Base-by-base conservation (phyloP, 2,113 vertebrate genomes). In the Strix aluco region DNA sequence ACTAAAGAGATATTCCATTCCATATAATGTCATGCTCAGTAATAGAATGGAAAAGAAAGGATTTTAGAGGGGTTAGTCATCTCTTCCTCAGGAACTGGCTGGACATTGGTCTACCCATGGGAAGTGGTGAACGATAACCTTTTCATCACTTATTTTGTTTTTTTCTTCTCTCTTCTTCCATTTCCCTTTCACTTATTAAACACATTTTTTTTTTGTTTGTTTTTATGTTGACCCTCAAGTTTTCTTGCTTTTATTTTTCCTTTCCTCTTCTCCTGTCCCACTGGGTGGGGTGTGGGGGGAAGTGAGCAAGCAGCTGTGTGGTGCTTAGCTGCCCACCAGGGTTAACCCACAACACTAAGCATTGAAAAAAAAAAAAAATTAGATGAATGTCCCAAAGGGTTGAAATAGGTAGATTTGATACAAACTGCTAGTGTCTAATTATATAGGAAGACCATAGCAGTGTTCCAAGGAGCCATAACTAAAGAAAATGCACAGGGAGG, bases 251-350 rank as follows among this genome's bases (percentile, higher is more conserved):
- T 49, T 36, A 3, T 15, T 86, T 72, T 65, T 83, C 6, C 42
- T 86, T 59, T 65, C 6, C 18, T 51, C 16, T 57, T 70, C 25
- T 84, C 14, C 63, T 66, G 34, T 61, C 6, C 30, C 70, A 22
- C 1, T 42, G 25, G 0, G 8, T 1, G 10, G 5, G 4, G 10
- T 10, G 9, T 1, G 10, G 6, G 11, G 23, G 8, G 9, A 9
- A 26, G 32, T 3, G 16, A 42, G 46, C 4, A 3, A 54, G 81
- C 11, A 86, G 65, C 44, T 73, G 10, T 11, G 38, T 58, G 57
- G 15, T 62, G 13, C 30, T 54, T 5, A 38, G 47, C 25, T 13
- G 21, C 44, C n/a, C 49, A 22, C 10, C 5, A 11, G 7, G 25
- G 19, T 34, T 42, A 51, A 44, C 18, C 21, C 10, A 9, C 10